Evolutionary conservation across 2,888 invertebrate species (phyloP).

Genomic region (Vannuccia rotundouncinata): DNA sequence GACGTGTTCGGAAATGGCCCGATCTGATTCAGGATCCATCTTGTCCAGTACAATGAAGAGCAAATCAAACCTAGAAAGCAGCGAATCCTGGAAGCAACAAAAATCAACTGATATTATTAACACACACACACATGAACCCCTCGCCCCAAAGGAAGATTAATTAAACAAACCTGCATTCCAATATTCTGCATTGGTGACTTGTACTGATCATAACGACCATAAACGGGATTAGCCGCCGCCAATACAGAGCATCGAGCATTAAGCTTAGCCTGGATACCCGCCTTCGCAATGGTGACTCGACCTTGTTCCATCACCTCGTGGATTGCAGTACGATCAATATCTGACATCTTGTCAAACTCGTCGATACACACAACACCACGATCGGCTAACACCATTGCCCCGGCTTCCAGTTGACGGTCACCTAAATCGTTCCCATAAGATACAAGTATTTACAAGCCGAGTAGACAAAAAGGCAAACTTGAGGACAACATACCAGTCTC

Average conservation of each 20-base stretch:
- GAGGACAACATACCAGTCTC: constrained; percentile 68
- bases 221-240: constrained; percentile 99
- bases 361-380: constrained; percentile 92
- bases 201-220: constrained; percentile 94
- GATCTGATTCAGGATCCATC: constrained; percentile 70
- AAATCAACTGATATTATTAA: too few species aligned
- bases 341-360: constrained; percentile 97
- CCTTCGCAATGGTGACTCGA: constrained; percentile 87
- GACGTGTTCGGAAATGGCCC: constrained; percentile 88
- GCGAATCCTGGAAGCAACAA: constrained; percentile 48
- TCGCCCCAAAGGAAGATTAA: too few species aligned
- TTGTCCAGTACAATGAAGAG: constrained; percentile 92
- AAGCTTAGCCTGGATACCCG: constrained; percentile 71
- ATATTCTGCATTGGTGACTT: constrained; percentile 99
- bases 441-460: too few species aligned
- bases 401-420: constrained; percentile 75
- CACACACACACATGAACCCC: too few species aligned
- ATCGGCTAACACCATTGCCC: constrained; percentile 99
- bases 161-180: constrained; percentile 93
- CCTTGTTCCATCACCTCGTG: constrained; percentile 99
- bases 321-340: constrained; percentile 94
- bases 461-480: neutral
- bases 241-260: constrained; percentile 80
- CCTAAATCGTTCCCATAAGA: too few species aligned
- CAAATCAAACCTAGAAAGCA: constrained; percentile 93